Evolutionary conservation across 2,888 invertebrate species (phyloP).

Genomic region (Ganaspis brasiliensis): DNA sequence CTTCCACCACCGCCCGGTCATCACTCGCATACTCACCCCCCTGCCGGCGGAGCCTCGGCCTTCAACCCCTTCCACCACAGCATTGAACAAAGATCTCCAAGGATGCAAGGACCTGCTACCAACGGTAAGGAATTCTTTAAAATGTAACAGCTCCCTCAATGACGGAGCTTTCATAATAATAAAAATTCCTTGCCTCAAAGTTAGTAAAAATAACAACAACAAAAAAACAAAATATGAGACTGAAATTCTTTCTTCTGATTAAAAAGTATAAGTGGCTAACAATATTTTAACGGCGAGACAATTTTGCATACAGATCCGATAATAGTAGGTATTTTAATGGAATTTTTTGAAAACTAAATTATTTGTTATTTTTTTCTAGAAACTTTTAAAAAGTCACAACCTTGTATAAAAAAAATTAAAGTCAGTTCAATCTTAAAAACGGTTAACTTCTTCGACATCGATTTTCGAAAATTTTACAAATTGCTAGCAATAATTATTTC

Average conservation of each 20-base stretch:
- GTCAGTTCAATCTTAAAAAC: too few relatives aligned
- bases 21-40: slow-evolving; percentile 75
- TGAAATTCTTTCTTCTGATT: background rate
- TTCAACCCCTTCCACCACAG: slow-evolving; percentile 79
- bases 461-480: too few relatives aligned
- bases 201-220: background rate
- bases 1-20: slow-evolving; percentile 78
- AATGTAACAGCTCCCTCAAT: background rate
- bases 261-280: too few relatives aligned
- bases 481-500: too few relatives aligned
- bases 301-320: too few relatives aligned
- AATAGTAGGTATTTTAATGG: too few relatives aligned
- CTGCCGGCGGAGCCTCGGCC: slow-evolving; percentile 74
- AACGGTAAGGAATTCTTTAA: slow-evolving; percentile 63
- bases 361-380: too few relatives aligned
- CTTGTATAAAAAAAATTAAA: too few relatives aligned
- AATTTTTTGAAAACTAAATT: too few relatives aligned
- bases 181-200: background rate
- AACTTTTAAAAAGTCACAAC: too few relatives aligned
- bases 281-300: too few relatives aligned
- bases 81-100: slow-evolving; percentile 78
- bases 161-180: background rate
- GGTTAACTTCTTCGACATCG: too few relatives aligned
- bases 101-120: slow-evolving; percentile 70
- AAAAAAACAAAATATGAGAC: background rate